phyloP scores from a whole-genome alignment of 2,797 vertebrate genomes.

The Crenuchus spilurus region DNA sequence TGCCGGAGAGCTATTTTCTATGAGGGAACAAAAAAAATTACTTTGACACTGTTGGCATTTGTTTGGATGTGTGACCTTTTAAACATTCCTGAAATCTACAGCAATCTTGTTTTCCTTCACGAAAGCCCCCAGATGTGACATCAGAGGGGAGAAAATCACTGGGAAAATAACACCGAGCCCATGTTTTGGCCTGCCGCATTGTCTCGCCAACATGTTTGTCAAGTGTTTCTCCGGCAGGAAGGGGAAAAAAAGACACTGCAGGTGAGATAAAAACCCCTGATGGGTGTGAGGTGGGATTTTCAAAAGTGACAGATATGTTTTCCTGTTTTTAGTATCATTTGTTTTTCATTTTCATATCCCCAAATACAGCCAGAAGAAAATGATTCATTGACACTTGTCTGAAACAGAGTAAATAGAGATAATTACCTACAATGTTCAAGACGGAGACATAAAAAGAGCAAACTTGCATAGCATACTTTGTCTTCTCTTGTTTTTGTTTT shows the following conservation, averaged over 20 bases:
- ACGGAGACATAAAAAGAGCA: background rate
- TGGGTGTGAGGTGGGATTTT: background rate
- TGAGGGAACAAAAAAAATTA: slow-evolving; percentile 66
- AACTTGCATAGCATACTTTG: background rate
- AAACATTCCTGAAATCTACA: slow-evolving; percentile 78
- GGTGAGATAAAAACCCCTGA: background rate
- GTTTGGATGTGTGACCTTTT: slow-evolving; percentile 85
- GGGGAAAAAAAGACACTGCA: background rate
- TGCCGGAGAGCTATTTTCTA: slow-evolving; percentile 68
- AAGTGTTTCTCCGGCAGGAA: background rate
- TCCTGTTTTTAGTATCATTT: background rate
- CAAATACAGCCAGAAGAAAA: background rate
- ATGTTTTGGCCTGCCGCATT: slow-evolving; percentile 12
- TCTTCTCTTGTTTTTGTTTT: background rate
- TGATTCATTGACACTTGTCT: background rate
- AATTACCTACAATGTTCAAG: background rate
- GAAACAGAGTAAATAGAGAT: background rate
- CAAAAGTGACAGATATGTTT: background rate
- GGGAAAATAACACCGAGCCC: slow-evolving; percentile 39
- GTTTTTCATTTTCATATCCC: background rate
- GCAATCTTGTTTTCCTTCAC: slow-evolving; percentile 69
- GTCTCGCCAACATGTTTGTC: slow-evolving; percentile 23
- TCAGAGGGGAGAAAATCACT: slow-evolving; percentile 23
- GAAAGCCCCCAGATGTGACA: slow-evolving; percentile 52
- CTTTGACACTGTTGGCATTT: slow-evolving; percentile 84